Evolutionary conservation across 2,797 vertebrate genomes (phyloP).

Genomic region (Argya squamiceps): DNA sequence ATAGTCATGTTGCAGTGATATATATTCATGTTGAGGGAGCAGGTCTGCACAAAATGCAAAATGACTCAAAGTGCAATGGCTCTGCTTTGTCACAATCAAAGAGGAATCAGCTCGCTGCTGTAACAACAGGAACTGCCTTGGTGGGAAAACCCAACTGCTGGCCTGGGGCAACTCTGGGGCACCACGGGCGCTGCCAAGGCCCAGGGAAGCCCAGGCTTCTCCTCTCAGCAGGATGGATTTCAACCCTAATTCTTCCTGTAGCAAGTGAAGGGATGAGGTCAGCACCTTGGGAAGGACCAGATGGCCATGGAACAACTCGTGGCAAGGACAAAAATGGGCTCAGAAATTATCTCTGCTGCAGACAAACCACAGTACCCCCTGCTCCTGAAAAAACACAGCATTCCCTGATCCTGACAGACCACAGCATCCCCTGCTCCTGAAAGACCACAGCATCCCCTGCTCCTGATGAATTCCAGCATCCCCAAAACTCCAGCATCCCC

Average conservation of each 20-base stretch:
- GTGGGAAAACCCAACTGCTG: background rate
- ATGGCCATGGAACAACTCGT: fast-evolving
- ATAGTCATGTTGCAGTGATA: background rate
- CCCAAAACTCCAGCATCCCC: background rate
- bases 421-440: fast-evolving
- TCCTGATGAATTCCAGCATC: fast-evolving
- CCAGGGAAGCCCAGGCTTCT: background rate
- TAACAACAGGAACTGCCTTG: background rate
- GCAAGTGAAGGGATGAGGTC: background rate
- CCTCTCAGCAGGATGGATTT: background rate
- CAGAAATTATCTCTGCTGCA: fast-evolving
- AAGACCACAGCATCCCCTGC: fast-evolving
- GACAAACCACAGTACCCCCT: background rate
- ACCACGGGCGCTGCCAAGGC: background rate
- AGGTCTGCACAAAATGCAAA: background rate
- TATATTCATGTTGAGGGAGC: background rate
- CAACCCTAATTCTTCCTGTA: background rate
- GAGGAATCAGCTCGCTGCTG: background rate
- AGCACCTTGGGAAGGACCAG: background rate
- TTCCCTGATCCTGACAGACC: fast-evolving
- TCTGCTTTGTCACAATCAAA: background rate
- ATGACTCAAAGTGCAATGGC: background rate
- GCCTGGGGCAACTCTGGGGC: background rate
- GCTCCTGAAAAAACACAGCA: background rate
- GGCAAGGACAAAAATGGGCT: fast-evolving